A percentile compares a stretch with the other conserved stretches of the same genome.
Evolutionary conservation across 2,888 invertebrate species (phyloP).

Genomic region (Xylocampa areola): DNA sequence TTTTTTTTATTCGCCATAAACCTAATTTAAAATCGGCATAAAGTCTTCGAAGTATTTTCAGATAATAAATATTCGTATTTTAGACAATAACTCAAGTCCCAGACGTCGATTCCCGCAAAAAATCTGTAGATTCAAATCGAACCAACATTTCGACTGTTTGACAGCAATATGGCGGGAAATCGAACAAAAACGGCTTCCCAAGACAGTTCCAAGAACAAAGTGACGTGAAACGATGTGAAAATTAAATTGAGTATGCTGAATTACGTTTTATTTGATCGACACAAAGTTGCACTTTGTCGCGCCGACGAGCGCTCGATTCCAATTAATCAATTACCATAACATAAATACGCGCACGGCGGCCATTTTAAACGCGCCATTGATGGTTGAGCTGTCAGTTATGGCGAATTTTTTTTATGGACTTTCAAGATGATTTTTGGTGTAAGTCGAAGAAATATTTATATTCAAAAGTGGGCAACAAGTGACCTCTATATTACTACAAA

Average conservation of each 20-base stretch:
- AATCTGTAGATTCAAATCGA: slow-evolving; percentile 24
- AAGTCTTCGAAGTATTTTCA: too few relatives aligned
- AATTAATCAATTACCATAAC: slow-evolving; percentile 70
- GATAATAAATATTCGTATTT: slow-evolving; percentile 2
- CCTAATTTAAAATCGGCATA: too few relatives aligned
- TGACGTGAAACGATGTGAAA: slow-evolving; percentile 45
- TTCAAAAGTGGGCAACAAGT: too few relatives aligned
- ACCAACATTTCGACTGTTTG: slow-evolving; percentile 47
- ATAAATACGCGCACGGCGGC: slow-evolving; percentile 57
- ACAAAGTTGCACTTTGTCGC: slow-evolving; percentile 62
- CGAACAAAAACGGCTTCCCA: slow-evolving; percentile 55
- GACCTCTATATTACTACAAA: too few relatives aligned
- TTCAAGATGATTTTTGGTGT: too few relatives aligned
- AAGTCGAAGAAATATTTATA: too few relatives aligned
- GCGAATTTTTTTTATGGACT: slow-evolving; percentile 14
- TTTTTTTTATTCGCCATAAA: too few relatives aligned
- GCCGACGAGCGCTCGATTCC: slow-evolving; percentile 63
- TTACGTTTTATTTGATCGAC: slow-evolving; percentile 56
- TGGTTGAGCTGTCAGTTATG: slow-evolving; percentile 47
- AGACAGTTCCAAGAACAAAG: slow-evolving; percentile 49
- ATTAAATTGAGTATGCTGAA: slow-evolving; percentile 55
- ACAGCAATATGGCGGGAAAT: slow-evolving; percentile 59
- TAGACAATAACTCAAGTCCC: slow-evolving; percentile 6
- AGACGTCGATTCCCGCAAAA: slow-evolving; percentile 4
- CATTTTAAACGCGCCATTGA: slow-evolving; percentile 58